phyloP scores from a whole-genome alignment of 1,140 invertebrate species.

The Euura saliciscinereae region DNA sequence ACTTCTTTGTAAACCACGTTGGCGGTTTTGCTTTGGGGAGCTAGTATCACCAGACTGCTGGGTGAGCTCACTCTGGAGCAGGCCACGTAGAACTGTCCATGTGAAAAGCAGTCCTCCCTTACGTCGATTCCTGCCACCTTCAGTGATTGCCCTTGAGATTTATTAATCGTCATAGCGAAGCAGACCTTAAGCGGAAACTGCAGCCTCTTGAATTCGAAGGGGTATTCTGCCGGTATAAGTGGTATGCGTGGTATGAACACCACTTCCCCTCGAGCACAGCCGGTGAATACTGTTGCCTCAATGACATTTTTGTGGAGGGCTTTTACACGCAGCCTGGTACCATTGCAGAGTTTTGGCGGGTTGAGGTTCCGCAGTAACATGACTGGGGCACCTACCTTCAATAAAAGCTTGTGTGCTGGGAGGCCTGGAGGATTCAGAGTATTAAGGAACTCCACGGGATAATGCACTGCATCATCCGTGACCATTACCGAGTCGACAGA shows the following conservation, averaged over 20 bases:
- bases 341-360: constrained; percentile 55
- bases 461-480: constrained; percentile 40
- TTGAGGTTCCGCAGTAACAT: constrained; percentile 56
- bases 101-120: constrained; percentile 33
- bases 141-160: constrained; percentile 61
- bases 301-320: constrained; percentile 34
- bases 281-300: constrained; percentile 43
- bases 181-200: constrained; percentile 60
- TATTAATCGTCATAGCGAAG: constrained; percentile 65
- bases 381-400: constrained; percentile 43
- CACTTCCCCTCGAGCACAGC: constrained; percentile 35
- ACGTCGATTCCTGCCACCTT: constrained; percentile 41
- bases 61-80: constrained; percentile 54
- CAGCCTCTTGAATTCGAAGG: constrained; percentile 54
- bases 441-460: constrained; percentile 51
- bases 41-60: constrained; percentile 8
- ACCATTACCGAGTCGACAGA: constrained; percentile 45
- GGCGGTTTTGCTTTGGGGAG: too few species aligned
- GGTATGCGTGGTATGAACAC: constrained; percentile 48
- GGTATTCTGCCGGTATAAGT: constrained; percentile 45
- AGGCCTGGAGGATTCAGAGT: constrained; percentile 44
- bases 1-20: neutral
- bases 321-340: constrained; percentile 42
- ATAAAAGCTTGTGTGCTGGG: constrained; percentile 40
- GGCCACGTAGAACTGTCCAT: constrained; percentile 51